These are phyloP conservation scores for Corvus cornix DNA, from an alignment of 2,113 vertebrate species.

Conservation along the genomic window DNA sequence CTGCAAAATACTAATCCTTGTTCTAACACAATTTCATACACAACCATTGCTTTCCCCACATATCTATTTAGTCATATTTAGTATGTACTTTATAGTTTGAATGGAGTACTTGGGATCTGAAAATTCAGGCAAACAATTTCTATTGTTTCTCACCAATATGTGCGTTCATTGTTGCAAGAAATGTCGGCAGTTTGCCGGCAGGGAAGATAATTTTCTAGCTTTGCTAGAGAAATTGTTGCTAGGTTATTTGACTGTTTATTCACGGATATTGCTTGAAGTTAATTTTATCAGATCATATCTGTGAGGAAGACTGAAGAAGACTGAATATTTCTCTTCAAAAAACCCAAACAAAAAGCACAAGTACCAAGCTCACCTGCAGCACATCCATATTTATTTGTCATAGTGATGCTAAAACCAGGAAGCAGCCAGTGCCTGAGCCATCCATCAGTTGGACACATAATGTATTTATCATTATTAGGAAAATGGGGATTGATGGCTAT, in stretches of 20 bases:
- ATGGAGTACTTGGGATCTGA: neutral
- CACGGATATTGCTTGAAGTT: neutral
- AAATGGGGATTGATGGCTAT: neutral
- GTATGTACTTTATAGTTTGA: neutral
- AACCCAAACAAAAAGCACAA: neutral
- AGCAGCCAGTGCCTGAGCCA: constrained; percentile 12
- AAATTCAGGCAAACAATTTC: neutral
- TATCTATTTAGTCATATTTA: neutral
- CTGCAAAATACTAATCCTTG: neutral
- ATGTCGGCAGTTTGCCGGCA: neutral
- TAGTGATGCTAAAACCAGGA: neutral
- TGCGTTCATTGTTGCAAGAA: neutral
- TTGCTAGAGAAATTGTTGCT: neutral
- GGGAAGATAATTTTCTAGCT: neutral
- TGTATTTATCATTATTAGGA: neutral
- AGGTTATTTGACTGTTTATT: neutral
- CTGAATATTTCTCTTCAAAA: neutral
- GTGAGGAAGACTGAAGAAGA: neutral
- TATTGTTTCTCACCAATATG: neutral
- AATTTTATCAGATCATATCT: neutral
- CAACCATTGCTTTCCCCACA: neutral
- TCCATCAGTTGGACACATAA: neutral
- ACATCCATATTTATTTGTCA: constrained; percentile 24
- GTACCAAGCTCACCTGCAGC: neutral
- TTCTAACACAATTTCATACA: neutral